These are phyloP conservation scores for Darevskia mixta DNA, from an alignment of 2,797 vertebrate species.

Conservation along the genomic window DNA sequence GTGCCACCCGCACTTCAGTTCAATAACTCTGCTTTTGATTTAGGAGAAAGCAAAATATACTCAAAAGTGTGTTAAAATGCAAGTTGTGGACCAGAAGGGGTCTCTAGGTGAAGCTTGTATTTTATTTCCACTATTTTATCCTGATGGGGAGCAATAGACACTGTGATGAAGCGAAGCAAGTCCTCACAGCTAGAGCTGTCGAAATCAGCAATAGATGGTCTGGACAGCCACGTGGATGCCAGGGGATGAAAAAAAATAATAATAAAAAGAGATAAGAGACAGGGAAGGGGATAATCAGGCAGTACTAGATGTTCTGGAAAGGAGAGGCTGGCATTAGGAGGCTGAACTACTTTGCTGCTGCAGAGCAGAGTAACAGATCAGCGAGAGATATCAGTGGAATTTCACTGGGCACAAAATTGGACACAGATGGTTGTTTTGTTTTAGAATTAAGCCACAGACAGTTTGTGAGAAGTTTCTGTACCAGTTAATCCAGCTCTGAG, in stretches of 20 bases:
- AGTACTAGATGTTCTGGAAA: background rate
- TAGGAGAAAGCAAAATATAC: background rate
- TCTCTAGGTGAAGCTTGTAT: background rate
- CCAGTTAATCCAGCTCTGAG: conserved; percentile 50
- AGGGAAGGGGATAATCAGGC: background rate
- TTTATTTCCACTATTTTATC: background rate
- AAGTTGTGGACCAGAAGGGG: background rate
- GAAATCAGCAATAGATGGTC: background rate
- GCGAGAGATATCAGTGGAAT: background rate
- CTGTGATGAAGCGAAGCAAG: background rate
- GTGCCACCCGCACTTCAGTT: background rate
- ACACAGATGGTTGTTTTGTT: conserved; percentile 4
- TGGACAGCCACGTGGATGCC: background rate
- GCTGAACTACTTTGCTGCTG: background rate
- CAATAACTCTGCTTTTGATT: background rate
- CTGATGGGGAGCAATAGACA: background rate
- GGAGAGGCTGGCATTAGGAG: background rate
- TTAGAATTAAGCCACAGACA: background rate
- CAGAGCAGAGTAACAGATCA: background rate
- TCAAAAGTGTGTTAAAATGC: background rate
- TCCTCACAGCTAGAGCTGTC: background rate
- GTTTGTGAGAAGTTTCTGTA: conserved; percentile 44
- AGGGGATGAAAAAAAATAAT: background rate
- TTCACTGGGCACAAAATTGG: background rate
- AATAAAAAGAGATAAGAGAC: background rate